A percentile compares a stretch with the other conserved stretches of the same genome.
phyloP scores from a whole-genome alignment of 2,888 invertebrate genomes.

The Charanyca ferruginea region DNA sequence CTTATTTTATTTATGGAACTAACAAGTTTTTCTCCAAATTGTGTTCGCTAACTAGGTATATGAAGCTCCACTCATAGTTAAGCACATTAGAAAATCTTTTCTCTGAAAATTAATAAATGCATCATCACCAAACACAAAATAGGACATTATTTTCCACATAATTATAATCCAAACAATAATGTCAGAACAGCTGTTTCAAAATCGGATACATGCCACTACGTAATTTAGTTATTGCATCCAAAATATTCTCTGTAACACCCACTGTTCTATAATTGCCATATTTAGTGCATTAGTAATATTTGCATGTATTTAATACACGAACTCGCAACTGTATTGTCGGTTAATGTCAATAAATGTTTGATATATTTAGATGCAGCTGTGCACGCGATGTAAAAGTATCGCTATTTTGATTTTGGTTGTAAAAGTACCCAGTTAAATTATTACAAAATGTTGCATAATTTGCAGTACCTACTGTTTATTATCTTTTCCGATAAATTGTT shows the following conservation, averaged over 20 bases:
- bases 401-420: no score
- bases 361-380: constrained; percentile 7
- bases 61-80: no score
- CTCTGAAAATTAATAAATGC: neutral
- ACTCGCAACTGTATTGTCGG: constrained; percentile 17
- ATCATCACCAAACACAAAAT: neutral
- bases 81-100: no score
- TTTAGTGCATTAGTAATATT: constrained; percentile 59
- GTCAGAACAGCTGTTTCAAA: constrained; percentile 37
- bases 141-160: neutral
- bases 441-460: no score
- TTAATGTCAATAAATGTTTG: constrained; percentile 18
- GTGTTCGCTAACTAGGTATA: no score
- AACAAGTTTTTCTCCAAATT: no score
- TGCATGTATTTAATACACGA: constrained; percentile 53
- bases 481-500: no score
- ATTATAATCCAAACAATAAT: constrained; percentile 39
- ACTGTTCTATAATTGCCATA: constrained; percentile 55
- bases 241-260: constrained; percentile 41
- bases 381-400: neutral
- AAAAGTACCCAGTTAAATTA: no score
- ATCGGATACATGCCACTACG: constrained; percentile 35
- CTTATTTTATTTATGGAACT: no score
- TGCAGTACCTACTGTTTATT: no score
- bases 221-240: constrained; percentile 54